These are phyloP conservation scores for Paelopatides confundens DNA, from an alignment of 53 echinoderm and acorn worm species.

Conservation along the genomic window DNA sequence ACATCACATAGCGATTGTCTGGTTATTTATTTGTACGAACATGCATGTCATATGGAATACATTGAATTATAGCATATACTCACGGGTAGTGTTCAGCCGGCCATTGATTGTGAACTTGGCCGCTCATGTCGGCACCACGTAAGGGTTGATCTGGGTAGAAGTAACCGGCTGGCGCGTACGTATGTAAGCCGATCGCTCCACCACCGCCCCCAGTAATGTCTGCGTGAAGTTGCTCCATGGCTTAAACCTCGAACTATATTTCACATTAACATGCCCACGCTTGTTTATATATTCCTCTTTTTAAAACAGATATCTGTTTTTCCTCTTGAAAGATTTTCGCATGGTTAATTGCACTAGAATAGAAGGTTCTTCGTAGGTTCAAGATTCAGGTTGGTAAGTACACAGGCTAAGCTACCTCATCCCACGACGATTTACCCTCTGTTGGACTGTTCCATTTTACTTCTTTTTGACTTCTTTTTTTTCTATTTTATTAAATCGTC, in stretches of 20 bases:
- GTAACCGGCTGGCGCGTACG: slow-evolving; percentile 30
- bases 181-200: slow-evolving; percentile 20
- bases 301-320: not conserved
- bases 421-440: not conserved
- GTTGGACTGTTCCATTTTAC: slow-evolving; percentile 3
- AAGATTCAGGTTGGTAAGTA: not conserved
- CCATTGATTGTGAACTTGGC: slow-evolving; percentile 36
- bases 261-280: not conserved
- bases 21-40: too few species aligned
- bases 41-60: too few species aligned
- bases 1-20: too few species aligned
- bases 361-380: not conserved
- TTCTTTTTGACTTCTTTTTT: too few species aligned
- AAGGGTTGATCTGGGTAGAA: slow-evolving; percentile 43
- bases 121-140: slow-evolving; percentile 44
- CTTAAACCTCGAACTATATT: not conserved
- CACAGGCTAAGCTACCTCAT: not conserved
- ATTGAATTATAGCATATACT: not conserved
- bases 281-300: not conserved
- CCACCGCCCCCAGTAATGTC: slow-evolving; percentile 31
- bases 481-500: not conserved
- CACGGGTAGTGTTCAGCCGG: slow-evolving; percentile 38
- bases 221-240: slow-evolving; percentile 24
- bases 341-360: not conserved
- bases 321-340: not conserved